A percentile compares a stretch with the other conserved stretches of the same genome.
Evolutionary conservation across 2,797 vertebrate species (phyloP).

Genomic region (Mormyrops attenuatus): DNA sequence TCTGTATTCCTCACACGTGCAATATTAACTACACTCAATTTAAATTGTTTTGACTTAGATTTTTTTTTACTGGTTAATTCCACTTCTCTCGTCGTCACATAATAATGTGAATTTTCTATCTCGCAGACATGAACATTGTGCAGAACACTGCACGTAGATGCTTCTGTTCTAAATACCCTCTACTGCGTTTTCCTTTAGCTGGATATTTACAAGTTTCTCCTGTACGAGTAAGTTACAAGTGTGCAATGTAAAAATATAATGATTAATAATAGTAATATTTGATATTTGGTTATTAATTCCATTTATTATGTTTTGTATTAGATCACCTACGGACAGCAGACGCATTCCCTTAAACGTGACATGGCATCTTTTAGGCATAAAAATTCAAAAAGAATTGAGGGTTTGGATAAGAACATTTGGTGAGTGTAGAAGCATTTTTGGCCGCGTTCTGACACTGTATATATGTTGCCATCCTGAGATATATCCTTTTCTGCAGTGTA

Average conservation of each 20-base stretch:
- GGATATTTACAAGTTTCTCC: not conserved
- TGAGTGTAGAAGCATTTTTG: constrained; percentile 53
- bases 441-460: not conserved
- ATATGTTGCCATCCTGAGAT: not conserved
- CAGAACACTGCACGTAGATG: not conserved
- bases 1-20: not conserved
- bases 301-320: not conserved
- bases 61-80: not conserved
- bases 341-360: constrained; percentile 40
- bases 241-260: not conserved
- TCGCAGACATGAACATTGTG: not conserved
- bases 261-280: not conserved
- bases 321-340: not conserved
- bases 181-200: not conserved
- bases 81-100: not conserved
- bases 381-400: constrained; percentile 82
- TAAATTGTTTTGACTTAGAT: not conserved
- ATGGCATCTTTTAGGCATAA: constrained; percentile 69
- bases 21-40: not conserved
- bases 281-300: not conserved
- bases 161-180: not conserved
- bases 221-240: not conserved
- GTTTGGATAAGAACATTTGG: constrained; percentile 88
- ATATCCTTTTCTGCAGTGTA: not conserved
- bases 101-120: not conserved